These are phyloP conservation scores for Drosophila melanogaster DNA, from an alignment of 1,140 invertebrate species.

Conservation along the genomic window DNA sequence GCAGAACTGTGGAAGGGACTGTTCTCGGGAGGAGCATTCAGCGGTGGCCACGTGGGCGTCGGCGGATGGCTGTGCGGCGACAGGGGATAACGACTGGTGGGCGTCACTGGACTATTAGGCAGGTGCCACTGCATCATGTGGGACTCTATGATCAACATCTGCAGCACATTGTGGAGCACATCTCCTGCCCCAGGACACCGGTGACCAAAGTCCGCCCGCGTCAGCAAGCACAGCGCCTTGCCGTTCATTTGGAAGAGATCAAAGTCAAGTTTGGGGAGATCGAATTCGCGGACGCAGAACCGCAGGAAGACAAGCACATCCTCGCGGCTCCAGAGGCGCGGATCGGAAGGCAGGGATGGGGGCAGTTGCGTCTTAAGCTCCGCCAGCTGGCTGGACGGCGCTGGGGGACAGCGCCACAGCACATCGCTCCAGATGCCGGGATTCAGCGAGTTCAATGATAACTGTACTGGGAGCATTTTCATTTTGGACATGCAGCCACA, in stretches of 20 bases:
- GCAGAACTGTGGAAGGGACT: constrained; percentile 86
- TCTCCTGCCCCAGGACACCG: constrained; percentile 96
- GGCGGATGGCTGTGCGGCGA: constrained; percentile 91
- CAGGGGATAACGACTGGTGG: constrained; percentile 91
- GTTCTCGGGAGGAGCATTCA: constrained; percentile 86
- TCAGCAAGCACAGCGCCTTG: constrained; percentile 96
- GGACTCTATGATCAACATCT: constrained; percentile 93
- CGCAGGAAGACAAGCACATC: constrained; percentile 95
- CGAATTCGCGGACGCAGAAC: constrained; percentile 97
- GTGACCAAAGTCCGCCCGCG: constrained; percentile 94
- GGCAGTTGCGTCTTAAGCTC: constrained; percentile 95
- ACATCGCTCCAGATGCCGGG: constrained; percentile 89
- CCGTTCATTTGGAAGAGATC: constrained; percentile 99
- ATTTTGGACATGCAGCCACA: constrained; percentile 85
- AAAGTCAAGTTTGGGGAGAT: constrained; percentile 95
- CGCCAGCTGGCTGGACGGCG: constrained; percentile 89
- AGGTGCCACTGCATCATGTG: constrained; percentile 90
- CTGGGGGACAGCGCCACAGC: constrained; percentile 91
- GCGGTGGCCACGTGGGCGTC: constrained; percentile 90
- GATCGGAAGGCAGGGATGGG: constrained; percentile 92
- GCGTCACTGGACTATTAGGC: constrained; percentile 93
- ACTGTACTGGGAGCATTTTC: constrained; percentile 89
- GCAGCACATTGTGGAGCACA: constrained; percentile 96
- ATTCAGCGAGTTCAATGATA: constrained; percentile 86
- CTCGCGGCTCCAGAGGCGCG: constrained; percentile 94